These are phyloP conservation scores for Labia minor DNA, from an alignment of 2,888 invertebrate species.

Conservation along the genomic window DNA sequence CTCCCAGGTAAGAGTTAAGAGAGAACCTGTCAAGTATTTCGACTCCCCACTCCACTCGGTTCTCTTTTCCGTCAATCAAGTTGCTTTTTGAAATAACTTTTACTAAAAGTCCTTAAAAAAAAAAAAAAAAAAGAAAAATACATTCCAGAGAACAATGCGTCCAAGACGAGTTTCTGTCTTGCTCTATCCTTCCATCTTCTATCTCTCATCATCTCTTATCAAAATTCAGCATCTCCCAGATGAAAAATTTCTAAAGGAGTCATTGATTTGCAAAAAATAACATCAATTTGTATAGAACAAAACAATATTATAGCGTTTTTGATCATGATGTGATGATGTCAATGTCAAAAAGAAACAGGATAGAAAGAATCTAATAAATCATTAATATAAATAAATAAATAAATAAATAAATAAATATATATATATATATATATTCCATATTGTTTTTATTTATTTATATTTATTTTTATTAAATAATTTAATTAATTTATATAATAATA, in stretches of 20 bases:
- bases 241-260: neutral
- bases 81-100: neutral
- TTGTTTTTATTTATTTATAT: too few relatives aligned
- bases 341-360: too few relatives aligned
- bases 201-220: neutral
- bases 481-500: too few relatives aligned
- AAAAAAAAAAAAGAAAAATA: too few relatives aligned
- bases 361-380: too few relatives aligned
- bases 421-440: too few relatives aligned
- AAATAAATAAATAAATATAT: too few relatives aligned
- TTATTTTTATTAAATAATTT: too few relatives aligned
- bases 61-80: conserved; percentile 7
- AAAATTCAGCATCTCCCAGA: neutral
- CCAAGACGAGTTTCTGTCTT: neutral
- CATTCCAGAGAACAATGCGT: conserved; percentile 2
- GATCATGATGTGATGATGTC: too few relatives aligned
- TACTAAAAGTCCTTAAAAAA: conserved; percentile 7
- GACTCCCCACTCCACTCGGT: neutral
- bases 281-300: neutral
- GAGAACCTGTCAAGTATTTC: conserved; percentile 2
- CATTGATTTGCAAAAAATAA: neutral
- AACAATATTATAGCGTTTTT: too few relatives aligned
- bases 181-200: neutral
- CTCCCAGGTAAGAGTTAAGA: neutral
- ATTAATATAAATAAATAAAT: too few relatives aligned